A percentile compares a stretch with the other conserved stretches of the same genome.
Conservation (phyloP, 2,113 vertebrate species). For the Myotis yumanensis region DNA sequence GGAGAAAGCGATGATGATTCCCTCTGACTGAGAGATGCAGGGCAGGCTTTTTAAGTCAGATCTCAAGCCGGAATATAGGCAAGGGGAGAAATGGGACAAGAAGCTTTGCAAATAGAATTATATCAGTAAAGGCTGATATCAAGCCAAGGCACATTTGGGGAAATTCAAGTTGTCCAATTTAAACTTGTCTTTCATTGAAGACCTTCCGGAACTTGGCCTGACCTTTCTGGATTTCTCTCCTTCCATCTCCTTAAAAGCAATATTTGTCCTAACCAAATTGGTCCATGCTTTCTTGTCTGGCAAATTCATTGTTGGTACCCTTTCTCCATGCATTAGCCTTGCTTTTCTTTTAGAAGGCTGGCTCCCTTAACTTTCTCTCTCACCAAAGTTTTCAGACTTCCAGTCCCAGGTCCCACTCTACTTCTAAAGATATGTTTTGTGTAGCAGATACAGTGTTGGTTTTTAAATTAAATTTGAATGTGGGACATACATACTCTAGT, state of each 20-base stretch:
- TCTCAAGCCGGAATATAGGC: not conserved
- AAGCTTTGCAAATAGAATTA: not conserved
- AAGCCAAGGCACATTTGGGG: not conserved
- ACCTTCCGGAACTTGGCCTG: not conserved
- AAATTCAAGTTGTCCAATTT: not conserved
- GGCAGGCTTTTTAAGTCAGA: not conserved
- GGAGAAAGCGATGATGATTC: not conserved
- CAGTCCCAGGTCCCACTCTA: not conserved
- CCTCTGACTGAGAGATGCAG: not conserved
- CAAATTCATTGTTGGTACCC: not conserved
- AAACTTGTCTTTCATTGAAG: not conserved
- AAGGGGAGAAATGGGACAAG: not conserved
- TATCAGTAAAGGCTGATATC: not conserved
- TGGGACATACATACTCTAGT: not conserved
- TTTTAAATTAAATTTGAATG: conserved; percentile 16
- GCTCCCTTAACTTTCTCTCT: not conserved
- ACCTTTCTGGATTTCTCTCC: not conserved
- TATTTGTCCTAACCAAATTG: not conserved
- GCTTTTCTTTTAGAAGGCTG: not conserved
- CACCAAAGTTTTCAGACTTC: not conserved
- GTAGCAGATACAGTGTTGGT: not conserved
- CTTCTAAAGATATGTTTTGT: conserved; percentile 3
- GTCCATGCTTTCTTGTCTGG: not conserved
- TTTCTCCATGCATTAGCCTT: not conserved
- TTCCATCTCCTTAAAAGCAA: not conserved